phyloP scores from a whole-genome alignment of 2,113 vertebrate genomes.

The Holacanthus passer region DNA sequence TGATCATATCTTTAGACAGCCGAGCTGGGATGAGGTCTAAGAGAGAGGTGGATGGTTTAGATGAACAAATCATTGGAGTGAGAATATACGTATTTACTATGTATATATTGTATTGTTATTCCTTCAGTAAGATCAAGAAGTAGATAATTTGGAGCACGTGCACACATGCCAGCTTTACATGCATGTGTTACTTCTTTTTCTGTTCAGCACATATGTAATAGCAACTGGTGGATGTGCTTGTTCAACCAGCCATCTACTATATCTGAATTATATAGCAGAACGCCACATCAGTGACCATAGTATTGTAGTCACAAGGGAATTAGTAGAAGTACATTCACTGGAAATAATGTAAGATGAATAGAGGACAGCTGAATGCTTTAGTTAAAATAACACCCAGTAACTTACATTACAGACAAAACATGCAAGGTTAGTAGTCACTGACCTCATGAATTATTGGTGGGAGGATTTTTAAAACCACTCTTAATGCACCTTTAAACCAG shows the following conservation, averaged over 20 bases:
- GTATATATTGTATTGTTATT: too few relatives aligned
- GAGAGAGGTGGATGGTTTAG: too few relatives aligned
- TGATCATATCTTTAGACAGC: too few relatives aligned
- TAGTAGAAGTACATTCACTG: background rate
- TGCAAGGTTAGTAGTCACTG: background rate
- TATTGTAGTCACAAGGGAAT: slow-evolving; percentile 3
- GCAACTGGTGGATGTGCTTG: too few relatives aligned
- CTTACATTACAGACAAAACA: slow-evolving; percentile 27
- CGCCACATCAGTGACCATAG: background rate
- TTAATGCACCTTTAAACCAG: slow-evolving; percentile 54
- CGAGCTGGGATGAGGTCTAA: too few relatives aligned
- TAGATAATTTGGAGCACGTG: too few relatives aligned
- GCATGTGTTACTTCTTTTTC: too few relatives aligned
- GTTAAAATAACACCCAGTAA: slow-evolving; percentile 8
- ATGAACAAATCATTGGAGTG: too few relatives aligned
- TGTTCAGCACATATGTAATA: too few relatives aligned
- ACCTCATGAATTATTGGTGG: slow-evolving; percentile 52
- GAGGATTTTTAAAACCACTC: slow-evolving; percentile 36
- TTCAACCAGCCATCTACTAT: background rate
- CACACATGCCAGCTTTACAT: too few relatives aligned
- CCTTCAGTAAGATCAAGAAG: too few relatives aligned
- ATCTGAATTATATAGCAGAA: background rate
- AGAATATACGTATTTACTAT: too few relatives aligned
- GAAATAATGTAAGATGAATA: background rate
- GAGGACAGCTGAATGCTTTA: background rate